Percentiles rank a stretch among this genome's conserved stretches.
Conservation (phyloP, 2,113 vertebrate species). For the Festucalex cinctus region DNA sequence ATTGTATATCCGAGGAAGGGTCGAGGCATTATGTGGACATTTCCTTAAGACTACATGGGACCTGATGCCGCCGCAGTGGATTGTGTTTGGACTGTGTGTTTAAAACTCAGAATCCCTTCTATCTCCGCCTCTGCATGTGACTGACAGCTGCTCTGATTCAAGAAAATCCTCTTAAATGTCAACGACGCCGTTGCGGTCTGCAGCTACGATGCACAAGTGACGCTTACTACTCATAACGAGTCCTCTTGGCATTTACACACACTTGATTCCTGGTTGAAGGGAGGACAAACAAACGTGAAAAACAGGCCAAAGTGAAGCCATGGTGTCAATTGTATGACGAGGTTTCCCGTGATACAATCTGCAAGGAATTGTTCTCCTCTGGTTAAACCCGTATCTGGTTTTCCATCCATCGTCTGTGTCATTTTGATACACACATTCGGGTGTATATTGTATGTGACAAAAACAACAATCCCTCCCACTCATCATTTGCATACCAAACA, state of each 20-base stretch:
- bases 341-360: conserved; percentile 3
- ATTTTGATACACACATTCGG: not conserved
- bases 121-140: not conserved
- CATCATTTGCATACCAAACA: not conserved
- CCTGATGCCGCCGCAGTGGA: conserved; percentile 11
- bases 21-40: conserved; percentile 21
- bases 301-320: conserved; percentile 12
- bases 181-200: conserved; percentile 1
- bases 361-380: not conserved
- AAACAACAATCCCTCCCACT: not conserved
- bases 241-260: conserved; percentile 13
- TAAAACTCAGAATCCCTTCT: conserved; percentile 8
- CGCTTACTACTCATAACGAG: conserved; percentile 8
- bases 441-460: not conserved
- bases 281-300: conserved; percentile 7
- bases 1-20: conserved; percentile 23
- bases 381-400: not conserved
- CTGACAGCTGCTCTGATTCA: conserved; percentile 24
- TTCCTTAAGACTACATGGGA: conserved; percentile 22
- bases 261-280: conserved; percentile 3
- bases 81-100: conserved; percentile 16
- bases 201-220: conserved; percentile 15
- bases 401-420: not conserved
- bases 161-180: conserved; percentile 34
- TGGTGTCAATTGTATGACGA: conserved; percentile 20